phyloP scores from a whole-genome alignment of 2,888 invertebrate species.

The Sericinus montela region DNA sequence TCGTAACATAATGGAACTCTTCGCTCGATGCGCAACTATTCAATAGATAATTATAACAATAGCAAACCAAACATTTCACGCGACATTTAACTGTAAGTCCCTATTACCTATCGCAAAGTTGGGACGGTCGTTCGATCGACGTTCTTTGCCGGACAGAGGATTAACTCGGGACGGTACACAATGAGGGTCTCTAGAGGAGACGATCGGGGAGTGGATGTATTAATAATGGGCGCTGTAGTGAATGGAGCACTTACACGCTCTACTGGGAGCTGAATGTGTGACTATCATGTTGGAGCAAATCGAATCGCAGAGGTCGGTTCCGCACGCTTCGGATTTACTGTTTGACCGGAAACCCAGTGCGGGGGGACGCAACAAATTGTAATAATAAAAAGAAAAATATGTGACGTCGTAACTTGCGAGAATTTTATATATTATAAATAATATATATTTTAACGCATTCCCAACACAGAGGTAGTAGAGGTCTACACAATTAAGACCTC shows the following conservation, averaged over 20 bases:
- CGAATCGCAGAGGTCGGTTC: constrained; percentile 63
- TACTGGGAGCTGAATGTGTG: constrained; percentile 72
- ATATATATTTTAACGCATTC: too few species aligned
- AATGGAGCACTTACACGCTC: constrained; percentile 76
- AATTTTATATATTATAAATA: too few species aligned
- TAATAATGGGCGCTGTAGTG: constrained; percentile 72
- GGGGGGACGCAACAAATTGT: constrained; percentile 28
- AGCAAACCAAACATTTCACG: constrained; percentile 77
- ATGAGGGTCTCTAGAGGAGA: constrained; percentile 64
- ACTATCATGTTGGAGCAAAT: constrained; percentile 73
- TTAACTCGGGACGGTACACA: constrained; percentile 67
- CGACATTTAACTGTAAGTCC: constrained; percentile 69
- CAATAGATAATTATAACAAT: constrained; percentile 76
- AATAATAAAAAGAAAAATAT: neutral
- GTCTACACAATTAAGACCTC: too few species aligned
- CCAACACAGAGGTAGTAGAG: too few species aligned
- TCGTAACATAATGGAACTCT: constrained; percentile 73
- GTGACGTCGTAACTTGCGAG: too few species aligned
- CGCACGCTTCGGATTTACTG: constrained; percentile 61
- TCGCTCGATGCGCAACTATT: constrained; percentile 57
- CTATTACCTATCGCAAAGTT: constrained; percentile 70
- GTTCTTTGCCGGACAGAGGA: constrained; percentile 71
- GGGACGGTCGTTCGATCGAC: constrained; percentile 61
- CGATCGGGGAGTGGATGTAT: constrained; percentile 66
- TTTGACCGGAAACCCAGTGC: constrained; percentile 48